Percentiles rank a stretch among this genome's conserved stretches.
These are phyloP conservation scores for Phoxinus dragarum DNA, from an alignment of 2,797 vertebrate species.

Conservation along the genomic window DNA sequence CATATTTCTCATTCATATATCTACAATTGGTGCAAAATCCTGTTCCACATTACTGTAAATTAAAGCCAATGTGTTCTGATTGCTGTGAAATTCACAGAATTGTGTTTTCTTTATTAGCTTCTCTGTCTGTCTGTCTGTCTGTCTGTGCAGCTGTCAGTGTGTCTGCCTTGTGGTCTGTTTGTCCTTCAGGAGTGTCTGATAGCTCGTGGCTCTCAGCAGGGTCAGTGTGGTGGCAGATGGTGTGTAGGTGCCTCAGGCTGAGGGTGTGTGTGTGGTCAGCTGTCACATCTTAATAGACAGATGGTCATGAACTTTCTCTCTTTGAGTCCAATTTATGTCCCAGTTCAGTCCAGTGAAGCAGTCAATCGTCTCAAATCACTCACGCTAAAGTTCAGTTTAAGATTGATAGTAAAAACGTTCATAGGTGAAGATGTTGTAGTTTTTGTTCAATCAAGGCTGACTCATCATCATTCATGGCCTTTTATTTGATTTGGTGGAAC, in stretches of 20 bases:
- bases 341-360: conserved; percentile 33
- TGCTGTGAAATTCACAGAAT: background rate
- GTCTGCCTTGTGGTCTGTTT: conserved; percentile 24
- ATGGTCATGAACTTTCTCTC: conserved; percentile 56
- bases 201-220: conserved; percentile 52
- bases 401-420: background rate
- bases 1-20: background rate
- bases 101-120: background rate
- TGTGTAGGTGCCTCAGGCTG: conserved; percentile 26
- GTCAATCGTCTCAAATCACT: conserved; percentile 2
- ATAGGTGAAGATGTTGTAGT: background rate
- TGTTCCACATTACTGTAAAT: background rate
- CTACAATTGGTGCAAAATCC: background rate
- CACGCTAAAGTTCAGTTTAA: conserved; percentile 3
- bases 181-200: conserved; percentile 43
- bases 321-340: conserved; percentile 43
- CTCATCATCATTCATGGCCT: background rate
- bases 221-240: conserved; percentile 57
- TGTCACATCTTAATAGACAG: conserved; percentile 57
- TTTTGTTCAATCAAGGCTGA: background rate
- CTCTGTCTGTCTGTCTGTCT: background rate
- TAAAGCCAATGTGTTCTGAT: background rate
- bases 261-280: conserved; percentile 50
- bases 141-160: conserved; percentile 8
- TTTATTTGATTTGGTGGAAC: conserved; percentile 9